Base-by-base conservation (phyloP, 2,113 vertebrate species). In the Octodon degus region DNA sequence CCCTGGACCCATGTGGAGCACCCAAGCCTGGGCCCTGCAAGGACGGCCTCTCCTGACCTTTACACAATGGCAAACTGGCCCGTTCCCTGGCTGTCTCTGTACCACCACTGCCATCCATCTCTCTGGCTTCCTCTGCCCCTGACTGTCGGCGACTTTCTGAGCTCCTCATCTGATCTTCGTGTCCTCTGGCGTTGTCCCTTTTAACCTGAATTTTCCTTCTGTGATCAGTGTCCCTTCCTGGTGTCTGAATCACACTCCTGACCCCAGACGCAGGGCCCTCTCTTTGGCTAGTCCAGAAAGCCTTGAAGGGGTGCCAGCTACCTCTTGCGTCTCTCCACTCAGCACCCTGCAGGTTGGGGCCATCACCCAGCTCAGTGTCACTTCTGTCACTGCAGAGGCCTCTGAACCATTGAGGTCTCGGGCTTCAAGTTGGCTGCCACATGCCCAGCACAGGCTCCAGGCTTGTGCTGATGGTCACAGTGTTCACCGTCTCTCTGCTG, bases 251-350 rank as follows among this genome's bases (percentile, higher is more conserved):
- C 65, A 67, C 65, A 14, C 13, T 32, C 67, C 32, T 17, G 32
- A 68, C 14, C 14, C 65, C 2, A 90, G 40, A 76, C 30, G 20
- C 14, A 60, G 37, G 34, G 37, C 3, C 40, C 40, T 43, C 2
- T 1, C 24, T 2, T 76, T 43, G 74, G 43, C 40, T 25, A 27
- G 40, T 76, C 74, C 40, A 25, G 40, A 27, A 43, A 47, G 12
- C 11, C 24, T 14, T 2, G 24, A 43, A 5, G 4, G 20, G 10
- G 40, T 2, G 5, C 24, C 8, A 11, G 7, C 68, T 17, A 8
- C n/a, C 37, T 24, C 70, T 7, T 37, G 20, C 20, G 12, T 72
- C 70, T 37, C 8, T 72, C 19, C 19, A 11, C n/a, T 25, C 40
- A 47, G 74, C 4, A 0, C 25, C 40, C 40, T 2, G 11, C 40